phyloP scores from a whole-genome alignment of 2,113 vertebrate species.

The Thymallus thymallus region DNA sequence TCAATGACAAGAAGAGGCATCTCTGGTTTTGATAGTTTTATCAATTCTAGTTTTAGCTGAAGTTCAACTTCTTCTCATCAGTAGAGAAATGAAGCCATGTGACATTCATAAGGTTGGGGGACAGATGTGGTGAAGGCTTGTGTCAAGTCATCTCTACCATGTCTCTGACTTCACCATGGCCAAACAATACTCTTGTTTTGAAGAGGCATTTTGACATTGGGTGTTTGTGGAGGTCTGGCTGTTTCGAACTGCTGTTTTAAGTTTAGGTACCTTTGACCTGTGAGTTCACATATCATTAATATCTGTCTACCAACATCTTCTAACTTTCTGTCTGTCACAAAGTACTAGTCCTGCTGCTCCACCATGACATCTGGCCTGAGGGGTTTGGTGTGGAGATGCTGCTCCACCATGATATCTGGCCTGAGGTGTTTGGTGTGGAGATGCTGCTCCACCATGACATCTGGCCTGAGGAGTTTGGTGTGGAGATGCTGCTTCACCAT shows the following conservation, averaged over 20 bases:
- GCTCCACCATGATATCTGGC: too few species aligned
- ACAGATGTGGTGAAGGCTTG: too few species aligned
- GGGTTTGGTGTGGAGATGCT: too few species aligned
- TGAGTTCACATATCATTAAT: slow-evolving; percentile 39
- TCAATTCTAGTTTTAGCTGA: slow-evolving; percentile 12
- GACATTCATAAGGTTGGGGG: not conserved
- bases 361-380: not conserved
- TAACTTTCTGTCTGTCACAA: too few species aligned
- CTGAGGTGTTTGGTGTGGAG: too few species aligned
- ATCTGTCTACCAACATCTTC: slow-evolving; percentile 27
- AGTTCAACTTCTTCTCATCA: not conserved
- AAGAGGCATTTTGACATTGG: slow-evolving; percentile 26
- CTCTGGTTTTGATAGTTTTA: slow-evolving; percentile 21
- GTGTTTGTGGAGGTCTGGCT: slow-evolving; percentile 6
- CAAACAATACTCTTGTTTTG: not conserved
- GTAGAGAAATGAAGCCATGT: not conserved
- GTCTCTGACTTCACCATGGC: not conserved
- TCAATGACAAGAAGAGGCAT: slow-evolving; percentile 31
- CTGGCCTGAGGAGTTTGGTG: too few species aligned
- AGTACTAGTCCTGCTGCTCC: too few species aligned
- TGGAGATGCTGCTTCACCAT: too few species aligned
- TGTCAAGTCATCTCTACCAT: too few species aligned
- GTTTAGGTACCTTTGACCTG: slow-evolving; percentile 22
- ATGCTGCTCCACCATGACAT: too few species aligned
- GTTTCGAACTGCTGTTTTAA: slow-evolving; percentile 25